phyloP scores from a whole-genome alignment of 2,888 invertebrate species.

The Cistogaster globosa region DNA sequence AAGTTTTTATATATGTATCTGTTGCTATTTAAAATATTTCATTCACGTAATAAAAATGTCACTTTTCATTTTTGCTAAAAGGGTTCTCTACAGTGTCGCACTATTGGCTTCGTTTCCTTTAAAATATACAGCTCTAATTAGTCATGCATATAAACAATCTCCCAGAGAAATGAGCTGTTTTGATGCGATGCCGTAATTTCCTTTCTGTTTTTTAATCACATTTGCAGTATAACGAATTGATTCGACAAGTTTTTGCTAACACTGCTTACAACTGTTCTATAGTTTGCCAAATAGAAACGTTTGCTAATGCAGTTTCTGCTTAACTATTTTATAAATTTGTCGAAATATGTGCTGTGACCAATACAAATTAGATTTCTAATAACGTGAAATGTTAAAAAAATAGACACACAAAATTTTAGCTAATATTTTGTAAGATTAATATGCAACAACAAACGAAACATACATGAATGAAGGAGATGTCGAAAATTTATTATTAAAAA shows the following conservation, averaged over 20 bases:
- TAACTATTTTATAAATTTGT: constrained; percentile 65
- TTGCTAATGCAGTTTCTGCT: constrained; percentile 11
- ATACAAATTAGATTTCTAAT: constrained; percentile 65
- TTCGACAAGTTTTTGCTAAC: constrained; percentile 44
- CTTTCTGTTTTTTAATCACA: constrained; percentile 32
- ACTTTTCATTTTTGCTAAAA: too few relatives aligned
- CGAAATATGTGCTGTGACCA: constrained; percentile 70
- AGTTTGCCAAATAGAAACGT: constrained; percentile 49
- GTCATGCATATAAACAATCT: constrained; percentile 32
- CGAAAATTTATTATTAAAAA: constrained; percentile 45
- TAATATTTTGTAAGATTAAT: constrained; percentile 56
- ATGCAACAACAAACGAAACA: background rate
- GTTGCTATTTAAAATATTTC: too few relatives aligned
- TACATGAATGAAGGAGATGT: constrained; percentile 14
- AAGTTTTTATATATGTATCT: too few relatives aligned
- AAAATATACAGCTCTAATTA: constrained; percentile 28
- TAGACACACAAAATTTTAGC: constrained; percentile 43
- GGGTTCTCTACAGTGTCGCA: too few relatives aligned
- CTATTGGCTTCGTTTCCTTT: constrained; percentile 25
- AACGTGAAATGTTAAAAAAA: constrained; percentile 32
- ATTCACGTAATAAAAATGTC: too few relatives aligned
- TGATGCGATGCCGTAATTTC: background rate
- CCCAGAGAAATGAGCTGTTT: constrained; percentile 22
- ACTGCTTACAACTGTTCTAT: constrained; percentile 35
- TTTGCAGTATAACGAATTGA: constrained; percentile 67